phyloP scores from a whole-genome alignment of 92 coral and sea anemone genomes.

The Parazoanthus swiftii region DNA sequence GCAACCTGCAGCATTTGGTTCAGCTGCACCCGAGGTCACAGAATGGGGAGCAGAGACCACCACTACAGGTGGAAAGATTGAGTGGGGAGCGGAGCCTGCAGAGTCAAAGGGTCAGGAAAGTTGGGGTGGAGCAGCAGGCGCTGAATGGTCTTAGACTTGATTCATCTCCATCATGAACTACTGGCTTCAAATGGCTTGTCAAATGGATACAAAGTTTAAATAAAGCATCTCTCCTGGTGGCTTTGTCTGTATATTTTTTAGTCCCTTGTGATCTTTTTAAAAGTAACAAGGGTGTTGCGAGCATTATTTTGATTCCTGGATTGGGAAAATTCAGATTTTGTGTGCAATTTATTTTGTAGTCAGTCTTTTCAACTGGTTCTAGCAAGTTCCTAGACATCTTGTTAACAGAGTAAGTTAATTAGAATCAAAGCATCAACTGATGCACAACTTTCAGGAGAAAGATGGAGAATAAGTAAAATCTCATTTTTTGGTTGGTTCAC shows the following conservation, averaged over 20 bases:
- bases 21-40: slow-evolving; percentile 46
- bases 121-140: slow-evolving; percentile 45
- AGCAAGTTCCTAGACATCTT: too few species aligned
- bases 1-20: slow-evolving; percentile 34
- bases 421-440: too few species aligned
- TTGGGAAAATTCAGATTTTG: too few species aligned
- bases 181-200: neutral
- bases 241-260: neutral
- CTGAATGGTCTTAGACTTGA: slow-evolving; percentile 25
- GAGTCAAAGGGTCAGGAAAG: slow-evolving; percentile 9
- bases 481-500: too few species aligned
- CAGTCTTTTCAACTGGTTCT: too few species aligned
- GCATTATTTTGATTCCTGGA: too few species aligned
- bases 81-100: slow-evolving; percentile 57
- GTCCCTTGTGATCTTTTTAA: too few species aligned
- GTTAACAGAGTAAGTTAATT: too few species aligned
- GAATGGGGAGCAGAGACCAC: slow-evolving; percentile 91
- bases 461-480: too few species aligned
- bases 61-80: slow-evolving; percentile 32
- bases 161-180: neutral
- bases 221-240: slow-evolving; percentile 3
- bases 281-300: too few species aligned
- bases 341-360: too few species aligned
- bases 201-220: neutral
- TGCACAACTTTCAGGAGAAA: too few species aligned